phyloP scores from a whole-genome alignment of 2,888 invertebrate genomes.

The Drosophila longiperda region DNA sequence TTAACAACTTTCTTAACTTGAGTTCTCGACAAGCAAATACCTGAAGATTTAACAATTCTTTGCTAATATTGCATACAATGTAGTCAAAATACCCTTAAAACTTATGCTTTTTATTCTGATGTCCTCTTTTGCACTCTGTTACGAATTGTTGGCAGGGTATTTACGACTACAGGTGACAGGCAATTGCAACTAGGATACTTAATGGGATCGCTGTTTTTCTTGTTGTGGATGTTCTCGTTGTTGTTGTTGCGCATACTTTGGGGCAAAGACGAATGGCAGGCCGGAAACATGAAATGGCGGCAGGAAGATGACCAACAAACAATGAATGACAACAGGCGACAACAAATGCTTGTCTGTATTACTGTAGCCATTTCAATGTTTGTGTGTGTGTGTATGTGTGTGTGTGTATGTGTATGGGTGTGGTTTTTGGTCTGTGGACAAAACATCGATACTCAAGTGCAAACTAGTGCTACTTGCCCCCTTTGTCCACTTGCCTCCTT shows the following conservation, averaged over 20 bases:
- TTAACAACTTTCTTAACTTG: neutral
- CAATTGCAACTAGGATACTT: slow-evolving; percentile 42
- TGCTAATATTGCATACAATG: neutral
- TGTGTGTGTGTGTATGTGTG: slow-evolving; percentile 38
- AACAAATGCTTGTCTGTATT: slow-evolving; percentile 40
- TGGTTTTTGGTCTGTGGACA: slow-evolving; percentile 30
- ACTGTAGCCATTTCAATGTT: slow-evolving; percentile 46
- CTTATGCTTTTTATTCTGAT: neutral
- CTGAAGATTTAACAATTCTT: neutral
- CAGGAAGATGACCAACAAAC: slow-evolving; percentile 70
- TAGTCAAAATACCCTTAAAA: neutral
- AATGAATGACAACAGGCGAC: slow-evolving; percentile 50
- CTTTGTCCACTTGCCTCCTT: neutral
- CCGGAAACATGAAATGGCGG: slow-evolving; percentile 70
- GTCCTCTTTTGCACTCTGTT: neutral
- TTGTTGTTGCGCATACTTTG: slow-evolving; percentile 29
- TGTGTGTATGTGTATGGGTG: slow-evolving; percentile 32
- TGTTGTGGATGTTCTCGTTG: slow-evolving; percentile 9
- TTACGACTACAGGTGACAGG: slow-evolving; percentile 31
- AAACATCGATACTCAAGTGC: slow-evolving; percentile 50
- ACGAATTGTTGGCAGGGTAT: slow-evolving; percentile 2
- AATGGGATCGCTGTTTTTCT: slow-evolving; percentile 1
- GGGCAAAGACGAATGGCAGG: slow-evolving; percentile 45
- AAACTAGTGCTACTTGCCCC: slow-evolving; percentile 29
- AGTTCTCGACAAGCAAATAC: neutral